These are phyloP conservation scores for Ornithorhynchus anatinus DNA, from an alignment of 2,113 vertebrate species.

Conservation along the genomic window DNA sequence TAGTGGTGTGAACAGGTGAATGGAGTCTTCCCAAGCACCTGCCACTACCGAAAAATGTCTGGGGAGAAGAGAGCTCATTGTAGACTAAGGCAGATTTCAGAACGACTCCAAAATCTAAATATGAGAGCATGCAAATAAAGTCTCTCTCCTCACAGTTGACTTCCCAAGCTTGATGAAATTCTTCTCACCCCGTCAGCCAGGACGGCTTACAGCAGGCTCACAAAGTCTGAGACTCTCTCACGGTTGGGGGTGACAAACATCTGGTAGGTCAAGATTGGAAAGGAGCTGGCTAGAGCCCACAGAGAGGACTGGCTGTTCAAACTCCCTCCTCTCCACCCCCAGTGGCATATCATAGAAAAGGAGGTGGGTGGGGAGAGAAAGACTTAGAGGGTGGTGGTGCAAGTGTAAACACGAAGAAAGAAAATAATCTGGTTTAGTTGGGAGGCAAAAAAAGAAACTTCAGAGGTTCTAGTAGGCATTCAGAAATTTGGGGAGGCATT, in stretches of 20 bases:
- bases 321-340: background rate
- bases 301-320: background rate
- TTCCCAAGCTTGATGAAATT: too few species aligned
- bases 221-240: background rate
- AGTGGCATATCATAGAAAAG: conserved; percentile 5
- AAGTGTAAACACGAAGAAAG: background rate
- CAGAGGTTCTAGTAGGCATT: background rate
- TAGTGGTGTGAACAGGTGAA: too few species aligned
- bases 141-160: background rate
- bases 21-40: too few species aligned
- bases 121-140: background rate
- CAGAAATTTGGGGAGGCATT: background rate
- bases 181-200: too few species aligned
- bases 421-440: background rate
- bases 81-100: background rate
- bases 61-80: too few species aligned
- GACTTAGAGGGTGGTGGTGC: background rate
- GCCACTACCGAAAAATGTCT: too few species aligned
- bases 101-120: background rate
- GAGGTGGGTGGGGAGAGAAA: background rate
- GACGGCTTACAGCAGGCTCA: background rate
- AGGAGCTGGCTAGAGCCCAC: background rate
- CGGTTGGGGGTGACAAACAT: background rate
- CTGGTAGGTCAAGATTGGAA: background rate
- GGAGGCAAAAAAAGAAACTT: background rate